Conservation (phyloP, 1,140 invertebrate species). For the Temnothorax curvispinosus region DNA sequence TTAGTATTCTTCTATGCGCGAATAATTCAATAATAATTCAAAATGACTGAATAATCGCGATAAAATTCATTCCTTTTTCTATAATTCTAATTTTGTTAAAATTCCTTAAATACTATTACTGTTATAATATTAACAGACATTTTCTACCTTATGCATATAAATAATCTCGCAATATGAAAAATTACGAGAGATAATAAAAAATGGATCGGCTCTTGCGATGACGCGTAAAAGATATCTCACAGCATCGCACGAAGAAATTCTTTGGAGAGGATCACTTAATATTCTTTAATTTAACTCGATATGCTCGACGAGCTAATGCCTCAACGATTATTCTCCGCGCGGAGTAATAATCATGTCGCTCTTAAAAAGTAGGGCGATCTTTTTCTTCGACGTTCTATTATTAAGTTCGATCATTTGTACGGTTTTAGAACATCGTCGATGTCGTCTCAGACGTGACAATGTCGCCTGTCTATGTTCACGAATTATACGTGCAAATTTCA, state of each 20-base stretch:
- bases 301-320: neutral
- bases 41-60: neutral
- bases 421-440: conserved; percentile 3
- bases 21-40: neutral
- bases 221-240: neutral
- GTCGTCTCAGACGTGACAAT: conserved; percentile 3
- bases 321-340: conserved; percentile 14
- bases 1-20: neutral
- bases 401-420: conserved; percentile 47
- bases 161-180: neutral
- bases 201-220: neutral
- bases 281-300: conserved; percentile 14
- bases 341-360: conserved; percentile 27
- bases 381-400: conserved; percentile 42
- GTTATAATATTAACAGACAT: neutral
- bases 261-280: conserved; percentile 11
- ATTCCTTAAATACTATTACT: neutral
- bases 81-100: neutral
- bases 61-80: neutral
- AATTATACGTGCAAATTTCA: neutral
- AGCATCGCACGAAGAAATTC: neutral
- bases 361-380: conserved; percentile 34
- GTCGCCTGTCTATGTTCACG: neutral
- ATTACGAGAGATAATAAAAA: neutral
- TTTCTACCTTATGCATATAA: neutral